Base-by-base conservation (phyloP, 2,888 invertebrate species). In the Torymus texanus region DNA sequence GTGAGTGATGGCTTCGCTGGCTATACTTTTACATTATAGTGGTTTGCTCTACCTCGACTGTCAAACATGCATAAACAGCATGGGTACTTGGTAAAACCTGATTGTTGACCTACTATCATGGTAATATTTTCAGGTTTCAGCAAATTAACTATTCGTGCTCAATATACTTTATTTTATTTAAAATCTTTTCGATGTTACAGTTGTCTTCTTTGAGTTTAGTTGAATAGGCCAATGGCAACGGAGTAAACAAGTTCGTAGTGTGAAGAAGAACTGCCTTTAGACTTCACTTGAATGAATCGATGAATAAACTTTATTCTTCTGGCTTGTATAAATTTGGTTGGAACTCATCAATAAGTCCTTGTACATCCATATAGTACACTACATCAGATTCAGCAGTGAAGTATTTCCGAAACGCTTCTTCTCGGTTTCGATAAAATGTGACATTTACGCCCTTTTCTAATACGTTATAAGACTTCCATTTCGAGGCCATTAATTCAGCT, bases 71-170 rank as follows among this genome's bases (percentile, higher is more conserved):
- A 59, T 59, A n/a, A n/a, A 59, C 4, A 16, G 16, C 59, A 59
- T 14, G 59, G 59, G 59, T 59, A 59, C 18, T 2, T 59, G 59
- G 16, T 59, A 59, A 59, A 59, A 59, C n/a, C 59, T 59, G 59
- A 59, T 59, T 59, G 59, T 59, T 59, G 59, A 16, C 16, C 59
- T 2, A n/a, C n/a, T 59, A 59, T 59, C 8, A 59, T 10, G 59
- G 16, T 1, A 59, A 59, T 59, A 59, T 13, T 10, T 59, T 59
- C 16, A 59, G 59, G 16, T 59, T 5, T 59, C 59, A 1, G 10
- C 59, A 59, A 59, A 59, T 59, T 16, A 16, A 59, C 18, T 16
- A 59, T 59, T 59, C 10, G 59, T 59, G 59, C 14, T 59, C 59
- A 2, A 2, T 59, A 59, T 59, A 59, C 16, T 59, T 59, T n/a